Conservation (phyloP, 2,888 invertebrate species). For the Archips xylosteana region DNA sequence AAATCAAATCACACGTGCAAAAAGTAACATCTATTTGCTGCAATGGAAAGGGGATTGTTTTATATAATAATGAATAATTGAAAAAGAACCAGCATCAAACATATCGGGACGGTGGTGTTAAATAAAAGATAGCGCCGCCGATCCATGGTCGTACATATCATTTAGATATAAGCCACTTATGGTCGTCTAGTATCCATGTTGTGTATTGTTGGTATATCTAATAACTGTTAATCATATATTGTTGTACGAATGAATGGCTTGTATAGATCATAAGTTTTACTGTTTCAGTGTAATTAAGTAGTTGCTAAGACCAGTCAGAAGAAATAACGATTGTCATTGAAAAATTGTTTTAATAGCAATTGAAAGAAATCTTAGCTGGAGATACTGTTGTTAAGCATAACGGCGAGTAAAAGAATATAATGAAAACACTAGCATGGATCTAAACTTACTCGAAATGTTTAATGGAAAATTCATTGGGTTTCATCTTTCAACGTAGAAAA, state of each 20-base stretch:
- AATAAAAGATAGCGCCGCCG: conserved; percentile 50
- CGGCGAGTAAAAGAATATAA: background rate
- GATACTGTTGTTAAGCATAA: background rate
- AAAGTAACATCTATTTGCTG: background rate
- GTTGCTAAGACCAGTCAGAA: background rate
- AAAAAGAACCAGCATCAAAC: conserved; percentile 69
- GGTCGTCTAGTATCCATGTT: conserved; percentile 60
- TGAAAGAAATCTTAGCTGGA: background rate
- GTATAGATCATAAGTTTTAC: conserved; percentile 38
- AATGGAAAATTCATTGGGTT: background rate
- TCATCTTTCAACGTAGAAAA: conserved; percentile 4
- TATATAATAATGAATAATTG: conserved; percentile 30
- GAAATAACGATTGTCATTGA: background rate
- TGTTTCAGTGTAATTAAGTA: conserved; percentile 15
- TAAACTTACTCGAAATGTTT: background rate
- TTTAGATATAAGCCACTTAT: conserved; percentile 61
- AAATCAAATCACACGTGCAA: background rate
- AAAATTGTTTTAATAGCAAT: background rate
- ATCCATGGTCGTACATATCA: conserved; percentile 74
- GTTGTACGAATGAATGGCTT: conserved; percentile 56
- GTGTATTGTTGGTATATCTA: conserved; percentile 49
- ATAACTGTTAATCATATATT: conserved; percentile 55
- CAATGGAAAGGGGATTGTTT: background rate
- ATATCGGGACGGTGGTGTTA: conserved; percentile 64
- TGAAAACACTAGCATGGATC: conserved; percentile 1